Percentiles rank a stretch among this genome's conserved stretches.
These are phyloP conservation scores for Triops longicaudatus DNA, from an alignment of 1,140 invertebrate genomes.

Conservation along the genomic window DNA sequence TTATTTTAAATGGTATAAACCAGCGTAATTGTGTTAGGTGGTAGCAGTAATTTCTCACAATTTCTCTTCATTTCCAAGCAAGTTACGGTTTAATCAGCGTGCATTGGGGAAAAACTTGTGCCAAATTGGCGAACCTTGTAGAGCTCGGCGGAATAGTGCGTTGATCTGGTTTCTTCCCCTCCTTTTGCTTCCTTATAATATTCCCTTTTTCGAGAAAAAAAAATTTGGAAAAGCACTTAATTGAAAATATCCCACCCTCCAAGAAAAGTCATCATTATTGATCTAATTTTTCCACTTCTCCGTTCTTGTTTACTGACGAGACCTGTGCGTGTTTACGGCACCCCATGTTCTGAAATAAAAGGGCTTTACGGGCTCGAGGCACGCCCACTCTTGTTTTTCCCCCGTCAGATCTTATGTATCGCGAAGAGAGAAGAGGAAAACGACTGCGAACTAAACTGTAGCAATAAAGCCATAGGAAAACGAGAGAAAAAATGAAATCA, in stretches of 20 bases:
- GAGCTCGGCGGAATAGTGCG: too few relatives aligned
- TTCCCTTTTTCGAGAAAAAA: too few relatives aligned
- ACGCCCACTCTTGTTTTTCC: neutral
- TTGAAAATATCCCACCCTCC: neutral
- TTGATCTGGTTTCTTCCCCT: too few relatives aligned
- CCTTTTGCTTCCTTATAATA: too few relatives aligned
- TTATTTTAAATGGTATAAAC: too few relatives aligned
- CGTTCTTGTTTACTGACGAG: constrained; percentile 7
- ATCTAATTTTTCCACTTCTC: neutral
- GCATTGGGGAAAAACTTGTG: too few relatives aligned
- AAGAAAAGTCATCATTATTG: neutral
- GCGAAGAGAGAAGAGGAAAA: neutral
- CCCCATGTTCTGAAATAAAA: neutral
- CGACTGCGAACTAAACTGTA: neutral
- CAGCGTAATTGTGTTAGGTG: too few relatives aligned
- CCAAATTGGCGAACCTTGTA: too few relatives aligned
- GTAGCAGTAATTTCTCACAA: too few relatives aligned
- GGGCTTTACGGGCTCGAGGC: neutral
- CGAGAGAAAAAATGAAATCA: neutral
- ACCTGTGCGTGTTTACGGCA: neutral
- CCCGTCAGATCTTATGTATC: too few relatives aligned
- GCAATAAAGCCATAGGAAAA: neutral
- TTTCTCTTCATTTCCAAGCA: too few relatives aligned
- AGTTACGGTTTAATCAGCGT: too few relatives aligned
- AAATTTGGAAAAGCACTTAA: neutral